phyloP scores from a whole-genome alignment of 2,113 vertebrate species.

The Pterocles orientalis region DNA sequence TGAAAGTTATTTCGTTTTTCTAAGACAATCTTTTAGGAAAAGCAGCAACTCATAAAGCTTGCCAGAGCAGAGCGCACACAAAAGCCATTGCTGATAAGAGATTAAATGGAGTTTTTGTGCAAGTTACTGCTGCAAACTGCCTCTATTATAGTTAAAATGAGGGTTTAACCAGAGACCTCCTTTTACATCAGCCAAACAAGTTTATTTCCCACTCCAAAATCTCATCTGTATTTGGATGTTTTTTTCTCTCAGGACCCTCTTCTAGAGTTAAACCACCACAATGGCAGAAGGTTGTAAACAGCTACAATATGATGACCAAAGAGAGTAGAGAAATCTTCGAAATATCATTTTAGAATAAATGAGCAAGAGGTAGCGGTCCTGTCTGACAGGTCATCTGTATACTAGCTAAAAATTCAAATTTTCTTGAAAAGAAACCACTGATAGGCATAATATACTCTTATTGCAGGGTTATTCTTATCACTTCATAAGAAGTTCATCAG shows the following conservation, averaged over 20 bases:
- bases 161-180: neutral
- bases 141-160: neutral
- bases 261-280: neutral
- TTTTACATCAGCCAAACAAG: neutral
- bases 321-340: neutral
- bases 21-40: neutral
- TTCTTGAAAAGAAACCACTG: neutral
- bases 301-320: neutral
- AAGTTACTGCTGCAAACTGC: neutral
- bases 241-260: neutral
- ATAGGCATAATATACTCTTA: neutral
- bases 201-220: neutral
- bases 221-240: neutral
- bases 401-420: neutral
- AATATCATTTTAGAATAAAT: neutral
- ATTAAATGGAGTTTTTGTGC: neutral
- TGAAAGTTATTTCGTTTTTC: neutral
- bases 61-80: neutral
- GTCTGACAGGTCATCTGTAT: neutral
- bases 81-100: neutral
- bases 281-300: neutral
- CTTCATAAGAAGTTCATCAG: neutral
- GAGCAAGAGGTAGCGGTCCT: neutral
- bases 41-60: neutral
- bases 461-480: neutral